Base-by-base conservation (phyloP, 2,888 invertebrate species). In the Eutolmus rufibarbis region DNA sequence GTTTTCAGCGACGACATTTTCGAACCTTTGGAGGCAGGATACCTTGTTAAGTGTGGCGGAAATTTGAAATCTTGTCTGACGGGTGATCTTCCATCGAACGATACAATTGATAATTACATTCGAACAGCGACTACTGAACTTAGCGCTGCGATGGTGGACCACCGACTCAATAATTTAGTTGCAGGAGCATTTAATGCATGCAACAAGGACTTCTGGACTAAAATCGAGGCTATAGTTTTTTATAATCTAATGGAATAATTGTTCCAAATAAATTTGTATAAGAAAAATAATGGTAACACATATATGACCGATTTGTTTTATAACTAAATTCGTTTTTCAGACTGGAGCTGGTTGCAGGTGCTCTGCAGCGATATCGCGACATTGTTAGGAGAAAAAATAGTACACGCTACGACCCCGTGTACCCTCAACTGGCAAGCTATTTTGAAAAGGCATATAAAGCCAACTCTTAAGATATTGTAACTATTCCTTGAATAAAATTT, bases 311-410 rank as follows among this genome's bases (percentile, higher is more conserved):
- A n/a, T n/a, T n/a, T n/a, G n/a, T n/a, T 34, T 51, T 1, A 51
- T 51, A n/a, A 51, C 5, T 51, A 51, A 51, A 51, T 19, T 74
- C n/a, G 66, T 46, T n/a, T 90, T 90, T 86, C 88, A 93, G 95
- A 87, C 92, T 98, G 87, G 96, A 97, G 90, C 94, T 98, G 89
- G 96, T 98, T 86, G 97, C 97, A 51, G 98, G 98, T 2, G 96
- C 98, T 2, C 91, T 99, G 87, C 98, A 98, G 91, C 95, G 97
- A 86, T 99, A 99, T 91, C 97, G 97, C 88, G 96, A 96, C 90
- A 94, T 95, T 89, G 95, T 98, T 1, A 94, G 97, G 89, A 95
- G 97, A 89, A 95, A 96, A 89, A 97, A 97, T 91, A 96, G 96
- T 88, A 95, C 96, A 46, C 96, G 96, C 88, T 99, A 98, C 92